phyloP scores from a whole-genome alignment of 1,140 invertebrate genomes.

The Eriocheir sinensis region DNA sequence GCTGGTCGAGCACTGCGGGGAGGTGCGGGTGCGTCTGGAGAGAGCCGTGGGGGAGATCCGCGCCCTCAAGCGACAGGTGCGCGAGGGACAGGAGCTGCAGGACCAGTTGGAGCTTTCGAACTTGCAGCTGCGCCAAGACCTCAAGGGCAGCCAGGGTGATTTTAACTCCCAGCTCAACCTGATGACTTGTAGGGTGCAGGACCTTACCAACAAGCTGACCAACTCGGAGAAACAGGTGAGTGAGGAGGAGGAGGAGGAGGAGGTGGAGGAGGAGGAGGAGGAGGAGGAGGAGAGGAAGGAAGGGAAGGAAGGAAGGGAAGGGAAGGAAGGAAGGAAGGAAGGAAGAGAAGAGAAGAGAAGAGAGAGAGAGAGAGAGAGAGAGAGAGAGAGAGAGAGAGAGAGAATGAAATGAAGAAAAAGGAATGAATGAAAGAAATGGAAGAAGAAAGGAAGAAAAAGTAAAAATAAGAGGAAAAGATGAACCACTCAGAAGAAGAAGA shows the following conservation, averaged over 20 bases:
- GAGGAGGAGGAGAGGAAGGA: too few species aligned
- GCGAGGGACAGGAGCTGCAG: slow-evolving; percentile 90
- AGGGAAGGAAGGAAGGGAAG: too few species aligned
- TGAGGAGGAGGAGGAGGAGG: background rate
- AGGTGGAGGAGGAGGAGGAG: too few species aligned
- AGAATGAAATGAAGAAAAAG: too few species aligned
- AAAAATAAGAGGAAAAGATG: too few species aligned
- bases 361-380: too few species aligned
- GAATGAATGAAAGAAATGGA: too few species aligned
- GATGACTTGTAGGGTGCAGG: slow-evolving; percentile 92
- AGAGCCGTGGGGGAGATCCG: slow-evolving; percentile 91
- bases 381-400: too few species aligned
- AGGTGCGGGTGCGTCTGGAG: slow-evolving; percentile 89
- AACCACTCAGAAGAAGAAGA: too few species aligned
- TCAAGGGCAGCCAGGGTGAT: slow-evolving; percentile 86
- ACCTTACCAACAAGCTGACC: slow-evolving; percentile 90
- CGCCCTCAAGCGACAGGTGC: slow-evolving; percentile 90
- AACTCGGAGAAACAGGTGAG: slow-evolving; percentile 90
- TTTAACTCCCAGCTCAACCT: slow-evolving; percentile 89
- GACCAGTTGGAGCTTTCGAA: slow-evolving; percentile 90
- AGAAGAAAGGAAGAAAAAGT: too few species aligned
- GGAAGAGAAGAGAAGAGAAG: too few species aligned
- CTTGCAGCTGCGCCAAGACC: slow-evolving; percentile 88
- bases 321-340: too few species aligned
- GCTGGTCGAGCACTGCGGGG: slow-evolving; percentile 90